A percentile compares a stretch with the other conserved stretches of the same genome.
phyloP scores from a whole-genome alignment of 2,113 vertebrate genomes.

The Dasyurus viverrinus region DNA sequence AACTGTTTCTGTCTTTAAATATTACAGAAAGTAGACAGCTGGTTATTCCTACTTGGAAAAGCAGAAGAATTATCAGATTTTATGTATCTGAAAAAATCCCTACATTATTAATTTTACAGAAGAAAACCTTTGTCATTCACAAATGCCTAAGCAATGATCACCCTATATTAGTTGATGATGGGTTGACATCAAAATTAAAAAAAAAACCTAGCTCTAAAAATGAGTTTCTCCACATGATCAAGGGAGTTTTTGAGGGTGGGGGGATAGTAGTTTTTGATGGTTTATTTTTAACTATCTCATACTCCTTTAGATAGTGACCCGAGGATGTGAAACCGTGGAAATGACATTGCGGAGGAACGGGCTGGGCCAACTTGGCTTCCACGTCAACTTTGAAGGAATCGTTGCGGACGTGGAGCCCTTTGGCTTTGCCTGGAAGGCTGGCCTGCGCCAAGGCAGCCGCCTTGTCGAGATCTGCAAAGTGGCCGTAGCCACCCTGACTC shows the following conservation, averaged over 20 bases:
- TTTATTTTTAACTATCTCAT: conserved; percentile 60
- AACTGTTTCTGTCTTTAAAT: background rate
- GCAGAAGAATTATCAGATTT: background rate
- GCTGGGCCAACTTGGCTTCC: conserved; percentile 96
- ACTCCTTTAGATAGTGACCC: conserved; percentile 89
- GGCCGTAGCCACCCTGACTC: conserved; percentile 95
- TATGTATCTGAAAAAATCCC: background rate
- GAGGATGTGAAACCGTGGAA: conserved; percentile 96
- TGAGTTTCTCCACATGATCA: background rate
- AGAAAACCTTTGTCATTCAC: background rate
- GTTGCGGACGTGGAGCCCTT: conserved; percentile 98
- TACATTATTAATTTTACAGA: background rate
- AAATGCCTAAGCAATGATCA: background rate
- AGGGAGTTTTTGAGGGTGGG: background rate
- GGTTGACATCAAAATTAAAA: background rate
- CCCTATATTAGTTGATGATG: background rate
- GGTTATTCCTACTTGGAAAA: background rate
- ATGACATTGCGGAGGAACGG: conserved; percentile 94
- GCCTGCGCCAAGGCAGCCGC: conserved; percentile 95
- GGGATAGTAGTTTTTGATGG: background rate
- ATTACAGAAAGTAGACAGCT: too few relatives aligned
- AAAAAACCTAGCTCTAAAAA: background rate
- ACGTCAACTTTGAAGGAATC: conserved; percentile 98
- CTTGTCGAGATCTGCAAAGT: conserved; percentile 99
- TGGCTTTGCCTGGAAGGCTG: conserved; percentile 97